phyloP scores from a whole-genome alignment of 2,888 invertebrate species.

The Adela reaumurella region DNA sequence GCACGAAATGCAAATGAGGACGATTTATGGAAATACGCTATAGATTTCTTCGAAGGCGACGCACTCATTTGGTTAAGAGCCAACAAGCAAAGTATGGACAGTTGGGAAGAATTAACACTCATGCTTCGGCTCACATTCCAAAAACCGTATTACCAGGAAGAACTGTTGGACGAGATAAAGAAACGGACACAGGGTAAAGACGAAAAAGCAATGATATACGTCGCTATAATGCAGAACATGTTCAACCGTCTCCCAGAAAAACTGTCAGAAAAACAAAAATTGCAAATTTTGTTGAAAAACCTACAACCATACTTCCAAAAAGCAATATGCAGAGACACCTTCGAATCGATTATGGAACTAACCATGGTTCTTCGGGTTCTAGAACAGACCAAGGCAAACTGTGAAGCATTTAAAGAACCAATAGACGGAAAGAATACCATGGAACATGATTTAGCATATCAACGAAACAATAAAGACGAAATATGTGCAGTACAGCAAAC shows the following conservation, averaged over 20 bases:
- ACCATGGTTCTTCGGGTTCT: slow-evolving; percentile 4
- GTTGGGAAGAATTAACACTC: neutral
- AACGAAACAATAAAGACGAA: neutral
- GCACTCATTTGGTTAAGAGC: slow-evolving; percentile 3
- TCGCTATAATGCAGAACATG: slow-evolving; percentile 10
- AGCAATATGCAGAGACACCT: slow-evolving; percentile 8
- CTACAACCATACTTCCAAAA: slow-evolving; percentile 8
- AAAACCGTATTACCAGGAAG: slow-evolving; percentile 3
- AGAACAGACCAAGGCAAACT: slow-evolving; percentile 7
- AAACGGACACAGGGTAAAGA: slow-evolving; percentile 7
- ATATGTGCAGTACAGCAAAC: neutral
- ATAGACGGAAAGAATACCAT: neutral
- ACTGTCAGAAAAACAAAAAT: neutral
- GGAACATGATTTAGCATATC: slow-evolving; percentile 1
- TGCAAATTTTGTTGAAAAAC: neutral
- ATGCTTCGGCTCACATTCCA: neutral
- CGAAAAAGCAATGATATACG: slow-evolving; percentile 8
- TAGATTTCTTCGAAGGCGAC: slow-evolving; percentile 6
- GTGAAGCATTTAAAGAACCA: slow-evolving; percentile 6
- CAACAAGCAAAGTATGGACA: neutral
- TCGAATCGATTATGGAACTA: slow-evolving; percentile 5
- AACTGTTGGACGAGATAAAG: slow-evolving; percentile 3
- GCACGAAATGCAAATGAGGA: slow-evolving; percentile 8
- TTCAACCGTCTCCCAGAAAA: slow-evolving; percentile 4
- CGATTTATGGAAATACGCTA: slow-evolving; percentile 5